Conservation (phyloP, 2,888 invertebrate genomes). For the Mesorhabditis belari region DNA sequence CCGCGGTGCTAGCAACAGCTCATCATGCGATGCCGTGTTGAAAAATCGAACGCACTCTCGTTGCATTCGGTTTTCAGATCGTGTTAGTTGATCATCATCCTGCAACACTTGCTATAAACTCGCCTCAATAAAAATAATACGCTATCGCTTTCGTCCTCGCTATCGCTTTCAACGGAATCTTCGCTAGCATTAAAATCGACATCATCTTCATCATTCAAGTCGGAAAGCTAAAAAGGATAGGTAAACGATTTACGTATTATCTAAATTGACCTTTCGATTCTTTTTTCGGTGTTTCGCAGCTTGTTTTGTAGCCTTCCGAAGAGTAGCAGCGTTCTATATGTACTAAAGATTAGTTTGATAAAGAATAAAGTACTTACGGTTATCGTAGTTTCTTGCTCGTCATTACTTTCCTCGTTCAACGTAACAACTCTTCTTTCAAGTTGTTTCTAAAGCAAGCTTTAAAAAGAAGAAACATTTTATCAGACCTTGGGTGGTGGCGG, state of each 20-base stretch:
- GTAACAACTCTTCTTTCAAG: too few relatives aligned
- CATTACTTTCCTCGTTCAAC: background rate
- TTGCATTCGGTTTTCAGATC: too few relatives aligned
- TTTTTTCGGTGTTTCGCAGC: background rate
- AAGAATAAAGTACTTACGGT: background rate
- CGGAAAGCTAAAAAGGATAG: conserved; percentile 6
- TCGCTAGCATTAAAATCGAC: conserved; percentile 9
- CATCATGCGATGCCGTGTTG: conserved; percentile 17
- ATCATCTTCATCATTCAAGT: conserved; percentile 19
- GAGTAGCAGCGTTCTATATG: background rate
- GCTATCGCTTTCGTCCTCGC: conserved; percentile 24
- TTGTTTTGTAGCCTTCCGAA: background rate
- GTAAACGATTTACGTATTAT: too few relatives aligned
- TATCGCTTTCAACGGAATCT: conserved; percentile 13
- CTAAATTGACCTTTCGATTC: background rate
- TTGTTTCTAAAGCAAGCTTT: too few relatives aligned
- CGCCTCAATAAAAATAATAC: too few relatives aligned
- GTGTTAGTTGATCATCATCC: too few relatives aligned
- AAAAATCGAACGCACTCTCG: conserved; percentile 22
- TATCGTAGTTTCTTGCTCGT: background rate
- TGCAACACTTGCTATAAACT: too few relatives aligned
- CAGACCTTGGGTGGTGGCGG: too few relatives aligned
- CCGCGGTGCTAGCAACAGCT: conserved; percentile 19
- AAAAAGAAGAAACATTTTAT: too few relatives aligned
- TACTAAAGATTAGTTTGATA: background rate